Evolutionary conservation across 2,797 vertebrate genomes (phyloP).

Genomic region (Arctocebus calabarensis): DNA sequence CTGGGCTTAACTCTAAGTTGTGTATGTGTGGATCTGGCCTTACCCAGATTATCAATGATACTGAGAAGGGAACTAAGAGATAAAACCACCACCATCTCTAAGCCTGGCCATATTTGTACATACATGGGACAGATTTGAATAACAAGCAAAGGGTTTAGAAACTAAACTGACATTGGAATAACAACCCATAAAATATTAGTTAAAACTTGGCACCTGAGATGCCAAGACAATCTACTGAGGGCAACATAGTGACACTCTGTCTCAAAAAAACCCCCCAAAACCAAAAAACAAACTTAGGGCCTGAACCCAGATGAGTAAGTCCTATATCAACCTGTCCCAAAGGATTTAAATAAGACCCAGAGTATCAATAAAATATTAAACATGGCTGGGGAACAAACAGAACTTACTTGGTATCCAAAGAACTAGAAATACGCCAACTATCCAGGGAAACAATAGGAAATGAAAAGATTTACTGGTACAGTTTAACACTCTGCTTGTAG

Average conservation of each 20-base stretch:
- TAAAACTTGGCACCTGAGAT: neutral
- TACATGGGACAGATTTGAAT: rapidly evolving
- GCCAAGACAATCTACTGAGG: too few species aligned
- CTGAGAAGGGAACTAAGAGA: neutral
- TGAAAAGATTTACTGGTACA: neutral
- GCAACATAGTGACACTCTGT: too few species aligned
- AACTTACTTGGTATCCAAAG: neutral
- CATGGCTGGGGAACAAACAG: neutral
- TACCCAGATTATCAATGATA: rapidly evolving
- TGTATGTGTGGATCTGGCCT: rapidly evolving
- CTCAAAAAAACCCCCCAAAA: too few species aligned
- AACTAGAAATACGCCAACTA: neutral
- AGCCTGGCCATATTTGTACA: neutral
- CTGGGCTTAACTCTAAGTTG: neutral
- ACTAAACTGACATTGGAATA: neutral
- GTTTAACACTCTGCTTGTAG: too few species aligned
- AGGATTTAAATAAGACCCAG: neutral
- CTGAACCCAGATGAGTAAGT: neutral
- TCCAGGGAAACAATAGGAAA: neutral
- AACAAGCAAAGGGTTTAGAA: neutral
- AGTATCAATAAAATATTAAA: neutral
- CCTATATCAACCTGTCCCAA: neutral
- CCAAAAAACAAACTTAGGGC: neutral
- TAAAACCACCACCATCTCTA: neutral
- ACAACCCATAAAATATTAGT: neutral